A percentile compares a stretch with the other conserved stretches of the same genome.
These are phyloP conservation scores for Homalodisca vitripennis DNA, from an alignment of 1,140 invertebrate species.

Conservation along the genomic window DNA sequence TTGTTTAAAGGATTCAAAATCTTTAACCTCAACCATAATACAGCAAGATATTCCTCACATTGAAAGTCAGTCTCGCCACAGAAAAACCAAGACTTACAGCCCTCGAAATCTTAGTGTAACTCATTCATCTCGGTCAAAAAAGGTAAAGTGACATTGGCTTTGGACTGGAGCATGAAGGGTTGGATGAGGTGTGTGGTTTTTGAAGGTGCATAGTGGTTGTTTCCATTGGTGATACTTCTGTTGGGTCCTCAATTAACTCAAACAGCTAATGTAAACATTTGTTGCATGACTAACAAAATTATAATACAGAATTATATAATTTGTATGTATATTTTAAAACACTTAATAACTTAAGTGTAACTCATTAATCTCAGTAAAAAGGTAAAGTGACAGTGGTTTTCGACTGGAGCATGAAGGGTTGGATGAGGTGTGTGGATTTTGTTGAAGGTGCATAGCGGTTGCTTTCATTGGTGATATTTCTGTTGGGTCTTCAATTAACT, in stretches of 20 bases:
- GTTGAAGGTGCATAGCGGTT: no score
- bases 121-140: neutral
- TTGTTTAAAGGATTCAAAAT: conserved; percentile 22
- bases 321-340: no score
- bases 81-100: conserved; percentile 18
- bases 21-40: neutral
- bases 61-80: conserved; percentile 8
- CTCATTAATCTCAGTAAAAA: neutral
- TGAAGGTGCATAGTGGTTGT: no score
- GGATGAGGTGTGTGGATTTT: no score
- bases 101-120: neutral
- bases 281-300: no score
- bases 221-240: no score
- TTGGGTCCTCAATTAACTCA: no score
- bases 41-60: neutral
- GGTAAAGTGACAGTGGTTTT: conserved; percentile 5
- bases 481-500: no score
- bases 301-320: no score
- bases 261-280: no score
- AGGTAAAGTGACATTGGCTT: conserved; percentile 11
- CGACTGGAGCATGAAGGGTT: neutral
- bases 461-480: no score
- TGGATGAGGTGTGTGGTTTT: no score
- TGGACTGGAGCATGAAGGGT: neutral
- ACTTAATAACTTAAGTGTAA: neutral